These are phyloP conservation scores for Aethes cnicana DNA, from an alignment of 2,888 invertebrate species.

Conservation along the genomic window DNA sequence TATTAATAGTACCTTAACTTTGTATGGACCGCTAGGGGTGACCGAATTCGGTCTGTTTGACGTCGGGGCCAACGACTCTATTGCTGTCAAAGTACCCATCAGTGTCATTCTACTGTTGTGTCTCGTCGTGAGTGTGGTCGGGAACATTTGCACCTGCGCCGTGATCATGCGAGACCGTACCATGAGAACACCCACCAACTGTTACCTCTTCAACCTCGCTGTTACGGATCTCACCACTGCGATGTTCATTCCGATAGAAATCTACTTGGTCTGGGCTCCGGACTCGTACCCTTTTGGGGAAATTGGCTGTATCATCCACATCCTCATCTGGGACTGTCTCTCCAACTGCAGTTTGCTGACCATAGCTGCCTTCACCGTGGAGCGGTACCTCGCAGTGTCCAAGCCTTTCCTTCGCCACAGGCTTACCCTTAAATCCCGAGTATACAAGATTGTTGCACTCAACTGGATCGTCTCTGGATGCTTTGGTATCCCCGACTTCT, in stretches of 20 bases:
- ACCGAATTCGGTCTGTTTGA: constrained; percentile 61
- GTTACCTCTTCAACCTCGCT: constrained; percentile 90
- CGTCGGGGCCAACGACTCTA: constrained; percentile 62
- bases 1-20: constrained; percentile 56
- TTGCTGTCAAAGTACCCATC: constrained; percentile 77
- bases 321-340: constrained; percentile 90
- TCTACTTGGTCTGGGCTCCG: constrained; percentile 89
- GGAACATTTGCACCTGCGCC: constrained; percentile 89
- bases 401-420: constrained; percentile 91
- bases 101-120: constrained; percentile 83
- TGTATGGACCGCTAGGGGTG: constrained; percentile 63
- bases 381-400: constrained; percentile 92
- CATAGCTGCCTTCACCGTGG: constrained; percentile 93
- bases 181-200: constrained; percentile 92
- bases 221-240: constrained; percentile 88
- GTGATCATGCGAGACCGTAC: constrained; percentile 88
- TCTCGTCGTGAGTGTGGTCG: constrained; percentile 86
- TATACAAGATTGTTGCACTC: constrained; percentile 85
- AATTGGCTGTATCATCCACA: constrained; percentile 87
- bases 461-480: constrained; percentile 90
- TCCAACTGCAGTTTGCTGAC: constrained; percentile 91
- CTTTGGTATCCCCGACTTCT: constrained; percentile 86
- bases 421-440: constrained; percentile 89
- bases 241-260: constrained; percentile 89
- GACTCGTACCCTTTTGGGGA: constrained; percentile 89